Conservation (phyloP, 2,113 vertebrate genomes). For the Pteropus alecto region DNA sequence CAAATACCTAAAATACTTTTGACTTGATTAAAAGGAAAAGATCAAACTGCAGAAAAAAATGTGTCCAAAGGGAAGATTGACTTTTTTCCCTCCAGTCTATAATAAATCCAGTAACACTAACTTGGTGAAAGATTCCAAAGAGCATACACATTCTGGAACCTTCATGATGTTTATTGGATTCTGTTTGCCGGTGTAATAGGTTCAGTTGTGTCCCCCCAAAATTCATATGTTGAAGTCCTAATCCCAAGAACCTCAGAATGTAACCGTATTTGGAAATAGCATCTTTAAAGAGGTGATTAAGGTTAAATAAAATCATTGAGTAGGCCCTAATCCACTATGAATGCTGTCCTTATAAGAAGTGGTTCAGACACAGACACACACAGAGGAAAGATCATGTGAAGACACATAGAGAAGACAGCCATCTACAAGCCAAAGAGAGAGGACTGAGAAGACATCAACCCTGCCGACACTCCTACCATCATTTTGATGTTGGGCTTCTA, state of each 20-base stretch:
- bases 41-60: conserved; percentile 68
- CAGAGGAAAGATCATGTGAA: not conserved
- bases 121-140: not conserved
- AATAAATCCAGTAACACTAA: conserved; percentile 29
- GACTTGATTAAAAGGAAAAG: conserved; percentile 74
- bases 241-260: not conserved
- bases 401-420: not conserved
- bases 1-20: conserved; percentile 71
- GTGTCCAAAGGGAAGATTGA: conserved; percentile 51
- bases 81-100: not conserved
- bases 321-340: not conserved
- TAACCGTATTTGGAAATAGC: not conserved
- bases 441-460: not conserved
- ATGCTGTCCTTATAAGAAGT: not conserved
- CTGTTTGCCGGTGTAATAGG: not conserved
- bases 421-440: not conserved
- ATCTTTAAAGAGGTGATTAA: not conserved
- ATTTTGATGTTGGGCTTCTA: not conserved
- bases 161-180: not conserved
- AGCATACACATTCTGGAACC: not conserved
- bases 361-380: not conserved
- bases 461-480: not conserved
- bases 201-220: not conserved
- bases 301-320: not conserved
- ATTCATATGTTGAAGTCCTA: not conserved